Evolutionary conservation across 2,797 vertebrate species (phyloP), one percentile per base, ranked within the genome.

Genomic region (Ctenopoma kingsleyae): DNA sequence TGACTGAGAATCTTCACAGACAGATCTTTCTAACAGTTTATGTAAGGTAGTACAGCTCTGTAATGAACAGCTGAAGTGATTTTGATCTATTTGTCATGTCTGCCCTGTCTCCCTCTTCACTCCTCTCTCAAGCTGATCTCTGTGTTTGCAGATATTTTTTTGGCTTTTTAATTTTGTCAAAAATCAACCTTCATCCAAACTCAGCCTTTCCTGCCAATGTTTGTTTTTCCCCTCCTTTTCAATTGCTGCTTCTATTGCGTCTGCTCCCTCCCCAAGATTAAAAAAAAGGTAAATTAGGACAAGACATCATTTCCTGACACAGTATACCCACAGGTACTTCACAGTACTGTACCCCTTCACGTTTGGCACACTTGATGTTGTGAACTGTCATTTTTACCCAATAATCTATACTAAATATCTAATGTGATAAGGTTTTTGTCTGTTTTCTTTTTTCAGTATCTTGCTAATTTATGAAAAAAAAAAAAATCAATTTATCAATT

Each of bases 141-240:
- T 10, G 27, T 70, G 22, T 48, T 63, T 47, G 48, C 20, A 8
- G 17, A 41, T 19, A 32, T 30, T 27, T 11, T 41, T 64, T 22
- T 36, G 25, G 32, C 6, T n/a, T 56, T 55, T 60, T 56, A 23
- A 63, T 68, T 79, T 55, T 49, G 58, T 71, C 63, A 62, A 16
- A 64, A 63, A 56, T 61, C 36, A 58, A 15, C 52, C 47, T 50
- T 35, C 35, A 52, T 36, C 41, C 56, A 35, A 15, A 59, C 12
- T 52, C 43, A 57, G 27, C 20, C 38, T 58, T 36, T 23, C 11
- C 30, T 77, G 52, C 22, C 50, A 66, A 61, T 64, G 56, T 46
- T 72, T 55, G 17, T 56, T 65, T 67, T 60, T 38, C 55, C 51
- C 19, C 13, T 25, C 30, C 50, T 53, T 43, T 52, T 25, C n/a